A percentile compares a stretch with the other conserved stretches of the same genome.
Evolutionary conservation across 2,113 vertebrate genomes (phyloP).

Genomic region (Centropus bengalensis): DNA sequence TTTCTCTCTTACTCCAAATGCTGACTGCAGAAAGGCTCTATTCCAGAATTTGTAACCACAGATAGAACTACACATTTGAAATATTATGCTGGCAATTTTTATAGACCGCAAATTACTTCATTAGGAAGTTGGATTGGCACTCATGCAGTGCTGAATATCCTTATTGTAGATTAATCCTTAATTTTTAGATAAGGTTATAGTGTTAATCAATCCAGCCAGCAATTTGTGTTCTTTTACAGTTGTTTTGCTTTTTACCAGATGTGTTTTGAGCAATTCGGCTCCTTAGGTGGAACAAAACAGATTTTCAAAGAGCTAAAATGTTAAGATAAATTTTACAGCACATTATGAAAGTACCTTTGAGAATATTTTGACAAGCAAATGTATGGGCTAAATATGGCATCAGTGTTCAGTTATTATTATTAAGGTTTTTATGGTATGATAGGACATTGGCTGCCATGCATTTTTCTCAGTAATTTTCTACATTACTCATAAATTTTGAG

Average conservation of each 20-base stretch:
- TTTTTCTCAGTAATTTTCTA: not conserved
- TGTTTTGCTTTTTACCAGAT: not conserved
- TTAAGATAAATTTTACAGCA: not conserved
- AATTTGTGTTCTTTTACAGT: not conserved
- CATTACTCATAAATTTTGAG: not conserved
- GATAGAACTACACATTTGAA: not conserved
- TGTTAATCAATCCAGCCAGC: not conserved
- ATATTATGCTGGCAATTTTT: not conserved
- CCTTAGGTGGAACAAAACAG: not conserved
- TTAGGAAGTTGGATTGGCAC: not conserved
- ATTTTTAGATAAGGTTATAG: not conserved
- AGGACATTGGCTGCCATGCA: not conserved
- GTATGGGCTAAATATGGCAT: not conserved
- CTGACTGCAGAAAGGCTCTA: not conserved
- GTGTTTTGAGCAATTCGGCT: not conserved
- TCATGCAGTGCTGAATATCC: not conserved
- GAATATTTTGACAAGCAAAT: not conserved
- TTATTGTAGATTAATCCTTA: not conserved
- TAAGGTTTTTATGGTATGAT: not conserved
- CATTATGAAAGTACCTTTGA: not conserved
- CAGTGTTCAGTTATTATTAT: not conserved
- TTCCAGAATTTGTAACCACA: not conserved
- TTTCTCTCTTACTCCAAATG: not conserved
- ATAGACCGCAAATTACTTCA: not conserved
- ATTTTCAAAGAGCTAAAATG: not conserved